Evolutionary conservation across 2,888 invertebrate genomes (phyloP), one percentile per base, ranked within the genome.

Genomic region (Diachrysia chrysitis): DNA sequence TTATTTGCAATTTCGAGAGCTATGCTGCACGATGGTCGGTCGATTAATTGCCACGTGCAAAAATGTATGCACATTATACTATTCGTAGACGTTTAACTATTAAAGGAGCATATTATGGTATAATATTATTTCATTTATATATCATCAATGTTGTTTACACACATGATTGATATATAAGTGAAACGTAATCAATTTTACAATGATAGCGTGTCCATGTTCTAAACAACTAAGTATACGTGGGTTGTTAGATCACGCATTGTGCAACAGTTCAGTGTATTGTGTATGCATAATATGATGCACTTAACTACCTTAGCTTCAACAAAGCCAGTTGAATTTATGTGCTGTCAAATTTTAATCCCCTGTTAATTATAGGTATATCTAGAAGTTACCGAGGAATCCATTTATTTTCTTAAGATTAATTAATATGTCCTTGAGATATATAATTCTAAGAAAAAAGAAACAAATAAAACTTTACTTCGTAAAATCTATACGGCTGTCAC

Each of bases 191-290:
- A n/a, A 42, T 71, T 58, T 57, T 62, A 58, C 32, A 57, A 37
- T 64, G 35, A 58, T 69, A 59, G 53, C 42, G 59, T 64, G 64
- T 54, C n/a, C 3, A 21, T 2, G 48, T 51, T 21, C 10, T 9
- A 12, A 3, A 12, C 12, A 19, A 29, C 25, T 12, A 16, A 42
- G n/a, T n/a, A 42, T 42, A n/a, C 35, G 14, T n/a, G 6, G 51
- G 55, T 0, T 10, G 55, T 76, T 76, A 17, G 32, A 55, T 51
- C 57, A 32, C 55, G 35, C 10, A 17, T 58, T 62, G 51, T 51
- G 23, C 58, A 76, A 71, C 25, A 23, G 29, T 61, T 55, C 19
- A 25, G 55, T 46, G 42, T 55, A 19, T 10, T 48, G 25, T 42
- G 35, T 25, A 46, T 21, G 25, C 19, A 1, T 14, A 19, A 42